Percentiles rank a stretch among this genome's conserved stretches.
Conservation (phyloP, 2,888 invertebrate genomes). For the Tinea pellionella region DNA sequence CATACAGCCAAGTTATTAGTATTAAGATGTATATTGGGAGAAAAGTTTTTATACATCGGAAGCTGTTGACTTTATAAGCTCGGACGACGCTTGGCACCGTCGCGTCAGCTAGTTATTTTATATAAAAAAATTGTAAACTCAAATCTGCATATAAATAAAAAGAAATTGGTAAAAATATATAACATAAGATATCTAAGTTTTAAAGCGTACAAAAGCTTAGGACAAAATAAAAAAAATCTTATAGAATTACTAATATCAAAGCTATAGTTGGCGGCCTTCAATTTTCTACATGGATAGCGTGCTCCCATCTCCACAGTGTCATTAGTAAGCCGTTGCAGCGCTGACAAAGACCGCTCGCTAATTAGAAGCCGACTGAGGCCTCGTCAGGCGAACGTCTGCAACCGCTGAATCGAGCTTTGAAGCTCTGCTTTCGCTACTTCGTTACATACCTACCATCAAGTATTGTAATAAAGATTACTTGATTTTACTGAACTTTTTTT, state of each 20-base stretch:
- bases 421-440: slow-evolving; percentile 11
- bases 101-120: too few relatives aligned
- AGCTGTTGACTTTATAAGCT: too few relatives aligned
- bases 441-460: neutral
- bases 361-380: slow-evolving; percentile 12
- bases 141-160: too few relatives aligned
- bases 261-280: neutral
- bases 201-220: neutral
- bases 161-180: too few relatives aligned
- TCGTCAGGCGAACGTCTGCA: slow-evolving; percentile 11
- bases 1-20: too few relatives aligned
- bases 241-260: neutral
- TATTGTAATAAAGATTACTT: neutral
- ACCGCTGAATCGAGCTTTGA: slow-evolving; percentile 13
- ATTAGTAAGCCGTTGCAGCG: slow-evolving; percentile 13
- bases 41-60: too few relatives aligned
- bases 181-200: too few relatives aligned
- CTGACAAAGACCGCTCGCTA: slow-evolving; percentile 15
- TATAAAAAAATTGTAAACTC: too few relatives aligned
- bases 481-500: neutral
- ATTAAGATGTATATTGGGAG: too few relatives aligned
- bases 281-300: slow-evolving; percentile 11
- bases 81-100: too few relatives aligned
- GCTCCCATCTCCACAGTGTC: slow-evolving; percentile 6
- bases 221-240: neutral